Evolutionary conservation across 2,113 vertebrate species (phyloP), one percentile per base, ranked within the genome.

Genomic region (Syngnathus floridae): DNA sequence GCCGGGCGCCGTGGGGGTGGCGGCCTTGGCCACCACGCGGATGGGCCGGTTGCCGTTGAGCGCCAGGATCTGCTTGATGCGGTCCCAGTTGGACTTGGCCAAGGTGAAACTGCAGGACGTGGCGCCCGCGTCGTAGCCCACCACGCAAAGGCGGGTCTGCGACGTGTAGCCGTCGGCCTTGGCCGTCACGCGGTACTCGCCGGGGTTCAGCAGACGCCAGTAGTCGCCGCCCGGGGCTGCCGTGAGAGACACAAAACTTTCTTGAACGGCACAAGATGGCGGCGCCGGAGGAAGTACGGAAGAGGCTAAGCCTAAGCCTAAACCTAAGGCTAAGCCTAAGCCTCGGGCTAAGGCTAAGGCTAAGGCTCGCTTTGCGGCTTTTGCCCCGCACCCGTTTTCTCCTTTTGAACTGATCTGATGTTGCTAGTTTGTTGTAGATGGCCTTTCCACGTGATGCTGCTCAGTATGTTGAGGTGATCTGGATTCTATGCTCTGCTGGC

Each of bases 131-230:
- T 98, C 94, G 0, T 95, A 99, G 71, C 94, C 93, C 55, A 99
- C 97, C 0, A 86, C 92, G 82, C 97, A 99, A 4, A 92, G 93
- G 71, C 94, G 90, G 55, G 90, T 77, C 1, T 91, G 88, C 0
- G 94, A 84, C 4, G 95, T 93, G 82, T 92, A 93, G 68, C 94
- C 94, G 4, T 95, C 93, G 0, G 93, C 95, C 1, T 88, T 91
- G 0, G 88, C 97, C 0, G 85, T 93, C 58, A 99, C 95, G 0
- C 88, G 90, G 86, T 97, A 99, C 80, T 99, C 97, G 0, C 97
- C 97, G 0, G 97, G 97, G 70, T 99, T 99, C 82, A 99, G 81
- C 86, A 99, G 92, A 43, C 96, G 94, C 94, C 94, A 99, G 81
- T 94, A 99, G 60, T 99, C 97, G 0, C 97, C 96, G 0, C 89